A percentile compares a stretch with the other conserved stretches of the same genome.
Conservation (phyloP, 2,888 invertebrate species). For the Megamerina dolium region DNA sequence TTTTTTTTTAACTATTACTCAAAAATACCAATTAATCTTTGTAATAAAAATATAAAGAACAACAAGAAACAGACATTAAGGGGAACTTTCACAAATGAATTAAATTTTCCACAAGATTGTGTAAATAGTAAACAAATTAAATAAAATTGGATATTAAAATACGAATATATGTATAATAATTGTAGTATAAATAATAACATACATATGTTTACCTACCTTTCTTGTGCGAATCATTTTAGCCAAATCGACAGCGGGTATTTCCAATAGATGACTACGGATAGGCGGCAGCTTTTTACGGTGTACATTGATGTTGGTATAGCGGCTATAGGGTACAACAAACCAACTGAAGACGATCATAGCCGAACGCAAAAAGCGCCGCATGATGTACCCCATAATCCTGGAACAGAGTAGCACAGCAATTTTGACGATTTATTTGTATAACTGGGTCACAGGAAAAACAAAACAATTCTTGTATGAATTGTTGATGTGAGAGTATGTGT, state of each 20-base stretch:
- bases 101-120: no score
- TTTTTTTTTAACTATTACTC: no score
- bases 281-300: slow-evolving; percentile 59
- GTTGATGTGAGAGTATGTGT: not conserved
- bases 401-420: slow-evolving; percentile 50
- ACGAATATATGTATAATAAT: no score
- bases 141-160: no score
- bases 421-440: slow-evolving; percentile 38
- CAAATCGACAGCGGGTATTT: slow-evolving; percentile 63
- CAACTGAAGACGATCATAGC: slow-evolving; percentile 57
- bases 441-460: slow-evolving; percentile 20
- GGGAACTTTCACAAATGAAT: no score
- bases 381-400: slow-evolving; percentile 58
- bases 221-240: slow-evolving; percentile 65
- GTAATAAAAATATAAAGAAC: no score
- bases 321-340: slow-evolving; percentile 53
- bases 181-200: no score
- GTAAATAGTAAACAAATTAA: no score
- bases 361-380: slow-evolving; percentile 56
- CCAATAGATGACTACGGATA: slow-evolving; percentile 61
- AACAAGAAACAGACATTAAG: no score
- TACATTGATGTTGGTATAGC: slow-evolving; percentile 52
- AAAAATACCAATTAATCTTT: no score
- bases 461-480: no score
- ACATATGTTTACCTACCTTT: slow-evolving; percentile 58